phyloP scores from a whole-genome alignment of 2,888 invertebrate species.

The Acanthosepion lycidas region DNA sequence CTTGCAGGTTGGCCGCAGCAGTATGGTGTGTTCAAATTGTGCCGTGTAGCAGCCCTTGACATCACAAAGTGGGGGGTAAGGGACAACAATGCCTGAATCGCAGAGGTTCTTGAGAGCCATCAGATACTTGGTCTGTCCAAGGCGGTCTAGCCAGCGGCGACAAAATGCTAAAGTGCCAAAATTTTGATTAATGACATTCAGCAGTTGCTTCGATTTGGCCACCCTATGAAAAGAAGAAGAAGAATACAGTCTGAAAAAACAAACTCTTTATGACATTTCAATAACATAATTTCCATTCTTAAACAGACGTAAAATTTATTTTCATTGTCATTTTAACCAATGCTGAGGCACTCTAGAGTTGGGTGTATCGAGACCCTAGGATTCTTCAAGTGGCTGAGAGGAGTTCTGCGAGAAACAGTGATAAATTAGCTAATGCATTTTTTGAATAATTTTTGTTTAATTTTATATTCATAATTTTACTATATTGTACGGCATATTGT shows the following conservation, averaged over 20 bases:
- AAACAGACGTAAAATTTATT: too few species aligned
- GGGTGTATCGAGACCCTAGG: too few species aligned
- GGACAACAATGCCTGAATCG: constrained; percentile 97
- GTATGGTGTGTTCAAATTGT: constrained; percentile 98
- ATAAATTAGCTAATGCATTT: too few species aligned
- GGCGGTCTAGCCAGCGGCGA: constrained; percentile 97
- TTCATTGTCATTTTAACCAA: too few species aligned
- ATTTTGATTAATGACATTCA: constrained; percentile 94
- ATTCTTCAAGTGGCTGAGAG: too few species aligned
- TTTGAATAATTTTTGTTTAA: too few species aligned
- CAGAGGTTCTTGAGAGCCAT: constrained; percentile 98
- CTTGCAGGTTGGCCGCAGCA: constrained; percentile 97
- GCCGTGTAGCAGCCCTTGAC: constrained; percentile 98
- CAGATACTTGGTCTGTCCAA: constrained; percentile 96
- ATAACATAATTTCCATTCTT: too few species aligned
- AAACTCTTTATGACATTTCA: not conserved
- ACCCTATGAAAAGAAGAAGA: constrained; percentile 78
- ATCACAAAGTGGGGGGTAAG: constrained; percentile 98
- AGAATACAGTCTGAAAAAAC: not conserved
- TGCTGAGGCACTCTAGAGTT: too few species aligned
- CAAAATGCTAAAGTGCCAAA: constrained; percentile 99
- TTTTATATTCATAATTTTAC: too few species aligned
- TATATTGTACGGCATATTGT: too few species aligned
- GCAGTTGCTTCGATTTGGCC: constrained; percentile 91
- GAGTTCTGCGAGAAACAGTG: too few species aligned